Evolutionary conservation across 2,113 vertebrate genomes (phyloP), one percentile per base, ranked within the genome.

Genomic region (Clarias magur): DNA sequence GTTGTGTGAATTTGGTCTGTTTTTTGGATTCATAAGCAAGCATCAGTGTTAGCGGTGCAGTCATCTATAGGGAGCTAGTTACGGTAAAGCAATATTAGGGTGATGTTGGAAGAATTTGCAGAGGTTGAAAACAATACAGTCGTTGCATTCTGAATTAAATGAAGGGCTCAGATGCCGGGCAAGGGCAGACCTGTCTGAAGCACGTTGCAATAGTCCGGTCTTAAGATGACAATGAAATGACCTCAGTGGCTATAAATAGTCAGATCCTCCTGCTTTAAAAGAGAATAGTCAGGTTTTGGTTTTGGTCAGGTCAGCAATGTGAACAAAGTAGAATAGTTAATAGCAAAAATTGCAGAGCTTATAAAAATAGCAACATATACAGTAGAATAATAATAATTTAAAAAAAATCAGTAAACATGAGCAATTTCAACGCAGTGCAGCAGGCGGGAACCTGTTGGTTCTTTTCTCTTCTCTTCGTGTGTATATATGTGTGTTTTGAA

Each of bases 401-500:
- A 19, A 72, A 72, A 72, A 11, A 30, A 48, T 48, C 70, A 73
- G 42, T 73, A 42, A 4, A 21, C 34, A 70, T 30, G 38, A 72
- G 30, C 68, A 72, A 4, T 72, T 42, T 72, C 3, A 72, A 72
- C 17, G 3, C 34, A 21, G 68, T 16, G 34, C 70, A 73, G 17
- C 70, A 73, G 17, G 17, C 19, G 21, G 17, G 19, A 7, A 70
- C 19, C 17, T 72, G 70, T 42, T 1, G 0, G 3, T 30, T 82
- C 53, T 79, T 72, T 19, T 17, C 60, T 57, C 60, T 8, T 27
- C 11, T 19, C 75, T 56, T 25, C 16, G 11, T 30, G 16, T 34
- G 8, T 2, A 70, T 70, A 38, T 38, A 34, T 75, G n/a, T 87
- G 59, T 87, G 53, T 86, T 48, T 82, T 87, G 79, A 89, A 87